These are phyloP conservation scores for Ceryle rudis DNA, from an alignment of 2,797 vertebrate genomes.

Conservation along the genomic window DNA sequence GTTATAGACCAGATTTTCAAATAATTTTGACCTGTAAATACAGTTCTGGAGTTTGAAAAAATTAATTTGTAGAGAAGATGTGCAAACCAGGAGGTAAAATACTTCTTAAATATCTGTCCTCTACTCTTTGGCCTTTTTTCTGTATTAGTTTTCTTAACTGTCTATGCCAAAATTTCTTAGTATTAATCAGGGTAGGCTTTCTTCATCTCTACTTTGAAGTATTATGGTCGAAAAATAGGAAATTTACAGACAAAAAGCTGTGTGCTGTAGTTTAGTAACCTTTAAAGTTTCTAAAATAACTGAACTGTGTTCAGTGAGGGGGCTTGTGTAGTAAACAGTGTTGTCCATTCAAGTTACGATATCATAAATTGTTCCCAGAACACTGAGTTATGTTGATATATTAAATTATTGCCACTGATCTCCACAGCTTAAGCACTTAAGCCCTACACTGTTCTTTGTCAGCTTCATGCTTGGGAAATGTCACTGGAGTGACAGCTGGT, in stretches of 20 bases:
- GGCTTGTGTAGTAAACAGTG: background rate
- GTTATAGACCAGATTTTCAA: background rate
- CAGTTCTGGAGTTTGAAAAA: background rate
- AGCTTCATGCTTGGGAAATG: constrained; percentile 25
- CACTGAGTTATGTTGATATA: background rate
- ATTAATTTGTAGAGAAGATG: background rate
- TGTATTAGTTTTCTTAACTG: background rate
- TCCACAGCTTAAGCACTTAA: background rate
- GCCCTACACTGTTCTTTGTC: constrained; percentile 18
- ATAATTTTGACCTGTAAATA: background rate
- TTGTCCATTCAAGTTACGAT: background rate
- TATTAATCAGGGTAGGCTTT: background rate
- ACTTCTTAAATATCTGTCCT: background rate
- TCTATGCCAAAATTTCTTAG: background rate
- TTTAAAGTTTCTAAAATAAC: background rate
- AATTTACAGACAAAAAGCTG: background rate
- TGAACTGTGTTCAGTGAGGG: background rate
- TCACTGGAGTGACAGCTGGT: constrained; percentile 40
- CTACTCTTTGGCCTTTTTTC: background rate
- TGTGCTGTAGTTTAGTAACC: background rate
- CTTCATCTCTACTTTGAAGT: background rate
- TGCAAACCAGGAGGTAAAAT: background rate
- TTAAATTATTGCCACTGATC: constrained; percentile 4
- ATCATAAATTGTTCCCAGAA: background rate
- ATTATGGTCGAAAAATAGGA: background rate